Evolutionary conservation across 2,797 vertebrate species (phyloP), one percentile per base, ranked within the genome.

Genomic region (Synanceia verrucosa): DNA sequence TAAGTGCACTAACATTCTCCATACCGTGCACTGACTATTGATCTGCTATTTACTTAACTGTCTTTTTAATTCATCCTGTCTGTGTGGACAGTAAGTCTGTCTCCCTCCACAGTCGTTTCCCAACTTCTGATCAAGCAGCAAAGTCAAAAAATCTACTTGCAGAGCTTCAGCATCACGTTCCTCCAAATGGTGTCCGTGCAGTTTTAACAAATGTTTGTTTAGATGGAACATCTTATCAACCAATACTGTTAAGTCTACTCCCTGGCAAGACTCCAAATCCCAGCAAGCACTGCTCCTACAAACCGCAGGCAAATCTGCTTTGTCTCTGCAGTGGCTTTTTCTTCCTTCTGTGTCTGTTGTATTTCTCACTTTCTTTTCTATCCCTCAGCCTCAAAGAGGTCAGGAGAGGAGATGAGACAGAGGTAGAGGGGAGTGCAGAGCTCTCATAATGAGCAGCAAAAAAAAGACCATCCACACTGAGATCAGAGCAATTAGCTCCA

Each of bases 401-500:
- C 52, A 57, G 34, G 58, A 47, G 28, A 37, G 60, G 12, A 48
- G 59, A 76, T 47, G 60, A 47, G 62, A 57, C 21, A 14, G 44
- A 9, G 24, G 23, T 21, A 53, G 71, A 52, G 9, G 55, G 23
- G 34, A 60, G 33, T 24, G 50, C 31, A 44, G 37, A 34, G 56
- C 39, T 75, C 55, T 82, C 24, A 43, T 64, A 76, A 85, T 75
- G 67, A 76, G 59, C 73, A 39, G 70, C 65, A 67, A 79, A 74
- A 75, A 75, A 77, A 82, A 84, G 29, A 44, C 23, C 67, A 73
- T 79, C 77, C 74, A 62, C n/a, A 4, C 44, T 24, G 46, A 48
- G 61, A 83, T 83, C 64, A 76, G 64, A 70, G 76, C 67, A 89
- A 88, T 87, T 86, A 84, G 73, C 73, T 76, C 78, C 58, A 53